Conservation (phyloP, 2,888 invertebrate genomes). For the Watsonalla binaria region DNA sequence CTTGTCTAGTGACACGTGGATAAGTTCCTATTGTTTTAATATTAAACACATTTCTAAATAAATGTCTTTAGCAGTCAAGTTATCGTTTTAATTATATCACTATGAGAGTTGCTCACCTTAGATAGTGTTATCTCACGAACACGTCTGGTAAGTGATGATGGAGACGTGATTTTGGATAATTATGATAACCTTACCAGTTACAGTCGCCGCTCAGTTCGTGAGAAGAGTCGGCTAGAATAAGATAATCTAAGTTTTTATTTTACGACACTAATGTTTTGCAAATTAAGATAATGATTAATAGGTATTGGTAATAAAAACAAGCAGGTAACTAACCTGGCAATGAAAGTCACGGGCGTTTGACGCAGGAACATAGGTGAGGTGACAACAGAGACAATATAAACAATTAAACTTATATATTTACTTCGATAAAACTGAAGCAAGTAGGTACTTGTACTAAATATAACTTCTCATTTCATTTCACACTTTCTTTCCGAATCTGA, state of each 20-base stretch:
- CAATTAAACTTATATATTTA: too few species aligned
- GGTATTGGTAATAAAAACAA: background rate
- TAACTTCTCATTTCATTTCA: constrained; percentile 14
- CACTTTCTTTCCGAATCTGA: constrained; percentile 54
- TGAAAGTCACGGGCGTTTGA: background rate
- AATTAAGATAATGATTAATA: background rate
- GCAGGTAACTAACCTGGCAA: background rate
- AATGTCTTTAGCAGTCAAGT: constrained; percentile 18
- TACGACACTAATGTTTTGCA: background rate
- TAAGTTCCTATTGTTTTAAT: constrained; percentile 34
- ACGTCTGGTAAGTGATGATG: background rate
- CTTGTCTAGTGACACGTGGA: constrained; percentile 3
- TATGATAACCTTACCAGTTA: background rate
- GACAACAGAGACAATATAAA: too few species aligned
- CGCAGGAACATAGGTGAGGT: background rate
- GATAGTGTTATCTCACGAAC: background rate
- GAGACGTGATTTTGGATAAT: background rate
- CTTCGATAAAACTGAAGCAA: background rate
- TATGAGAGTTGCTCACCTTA: too few species aligned
- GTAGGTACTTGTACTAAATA: background rate
- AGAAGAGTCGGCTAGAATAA: too few species aligned
- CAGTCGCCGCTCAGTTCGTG: too few species aligned
- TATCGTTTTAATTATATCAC: constrained; percentile 15
- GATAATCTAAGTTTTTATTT: background rate
- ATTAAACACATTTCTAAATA: constrained; percentile 10